Evolutionary conservation across 2,888 invertebrate species (phyloP).

Genomic region (Parelbella ahira): DNA sequence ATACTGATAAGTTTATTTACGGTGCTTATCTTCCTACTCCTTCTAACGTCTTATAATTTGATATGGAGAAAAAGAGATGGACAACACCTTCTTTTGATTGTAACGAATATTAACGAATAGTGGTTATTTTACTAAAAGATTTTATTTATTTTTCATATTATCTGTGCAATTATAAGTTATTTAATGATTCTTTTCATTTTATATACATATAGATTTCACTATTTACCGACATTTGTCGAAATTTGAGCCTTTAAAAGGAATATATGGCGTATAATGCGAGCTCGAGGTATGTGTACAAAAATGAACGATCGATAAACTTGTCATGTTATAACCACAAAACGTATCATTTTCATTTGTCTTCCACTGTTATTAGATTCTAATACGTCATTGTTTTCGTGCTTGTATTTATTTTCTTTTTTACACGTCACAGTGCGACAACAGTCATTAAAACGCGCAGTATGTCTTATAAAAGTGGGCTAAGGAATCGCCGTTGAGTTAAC

Average conservation of each 20-base stretch:
- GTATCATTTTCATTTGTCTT: conserved; percentile 26
- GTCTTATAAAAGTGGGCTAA: conserved; percentile 12
- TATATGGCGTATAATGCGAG: conserved; percentile 61
- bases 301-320: conserved; percentile 68
- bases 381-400: conserved; percentile 8
- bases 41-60: conserved; percentile 33
- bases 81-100: conserved; percentile 58
- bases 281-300: conserved; percentile 62
- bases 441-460: conserved; percentile 1
- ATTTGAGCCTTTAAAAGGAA: conserved; percentile 35
- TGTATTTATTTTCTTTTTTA: background rate
- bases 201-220: conserved; percentile 38
- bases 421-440: background rate
- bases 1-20: conserved; percentile 56
- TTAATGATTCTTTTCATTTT: conserved; percentile 36
- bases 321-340: conserved; percentile 56
- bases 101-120: conserved; percentile 78
- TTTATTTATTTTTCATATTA: conserved; percentile 56
- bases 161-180: conserved; percentile 51
- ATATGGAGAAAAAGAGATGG: conserved; percentile 39
- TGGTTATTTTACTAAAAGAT: conserved; percentile 59
- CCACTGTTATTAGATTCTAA: conserved; percentile 29
- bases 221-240: conserved; percentile 35
- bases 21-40: conserved; percentile 46
- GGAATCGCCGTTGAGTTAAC: conserved; percentile 54